A percentile compares a stretch with the other conserved stretches of the same genome.
Evolutionary conservation across 2,113 vertebrate genomes (phyloP).

Genomic region (Atrichornis clamosus): DNA sequence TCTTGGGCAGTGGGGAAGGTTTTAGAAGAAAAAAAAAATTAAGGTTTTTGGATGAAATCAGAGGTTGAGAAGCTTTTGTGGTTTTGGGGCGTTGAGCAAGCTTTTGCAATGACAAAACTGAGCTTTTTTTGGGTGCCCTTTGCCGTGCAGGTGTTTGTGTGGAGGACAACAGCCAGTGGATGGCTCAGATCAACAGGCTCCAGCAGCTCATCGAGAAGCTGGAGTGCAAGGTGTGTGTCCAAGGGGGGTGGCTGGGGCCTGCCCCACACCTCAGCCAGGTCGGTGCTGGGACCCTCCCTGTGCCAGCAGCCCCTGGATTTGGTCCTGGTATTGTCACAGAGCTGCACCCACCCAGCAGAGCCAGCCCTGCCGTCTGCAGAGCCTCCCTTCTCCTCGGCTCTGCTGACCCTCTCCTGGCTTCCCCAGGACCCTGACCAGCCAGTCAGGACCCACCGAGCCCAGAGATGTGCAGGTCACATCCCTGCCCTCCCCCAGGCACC

Average conservation of each 20-base stretch:
- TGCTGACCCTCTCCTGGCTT: not conserved
- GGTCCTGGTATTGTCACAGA: not conserved
- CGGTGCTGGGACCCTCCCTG: fast-evolving
- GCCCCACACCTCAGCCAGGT: not conserved
- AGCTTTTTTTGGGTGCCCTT: not conserved
- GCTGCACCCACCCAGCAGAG: not conserved
- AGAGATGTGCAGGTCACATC: not conserved
- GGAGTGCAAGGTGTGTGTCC: constrained; percentile 84
- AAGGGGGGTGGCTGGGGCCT: not conserved
- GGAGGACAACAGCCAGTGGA: constrained; percentile 86
- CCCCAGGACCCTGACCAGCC: not conserved
- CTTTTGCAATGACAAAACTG: not conserved
- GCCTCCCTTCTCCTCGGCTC: not conserved
- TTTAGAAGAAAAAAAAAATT: not conserved
- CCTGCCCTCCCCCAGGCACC: not conserved
- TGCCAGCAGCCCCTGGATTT: fast-evolving
- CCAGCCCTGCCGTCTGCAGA: not conserved
- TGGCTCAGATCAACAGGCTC: constrained; percentile 87
- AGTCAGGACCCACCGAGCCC: not conserved
- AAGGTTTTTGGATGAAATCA: not conserved
- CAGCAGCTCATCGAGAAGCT: constrained; percentile 93
- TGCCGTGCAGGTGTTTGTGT: constrained; percentile 69
- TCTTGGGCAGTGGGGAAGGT: not conserved
- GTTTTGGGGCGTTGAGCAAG: not conserved
- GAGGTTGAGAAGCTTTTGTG: not conserved